Conservation (phyloP, 2,113 vertebrate species). For the Leptodactylus fuscus region DNA sequence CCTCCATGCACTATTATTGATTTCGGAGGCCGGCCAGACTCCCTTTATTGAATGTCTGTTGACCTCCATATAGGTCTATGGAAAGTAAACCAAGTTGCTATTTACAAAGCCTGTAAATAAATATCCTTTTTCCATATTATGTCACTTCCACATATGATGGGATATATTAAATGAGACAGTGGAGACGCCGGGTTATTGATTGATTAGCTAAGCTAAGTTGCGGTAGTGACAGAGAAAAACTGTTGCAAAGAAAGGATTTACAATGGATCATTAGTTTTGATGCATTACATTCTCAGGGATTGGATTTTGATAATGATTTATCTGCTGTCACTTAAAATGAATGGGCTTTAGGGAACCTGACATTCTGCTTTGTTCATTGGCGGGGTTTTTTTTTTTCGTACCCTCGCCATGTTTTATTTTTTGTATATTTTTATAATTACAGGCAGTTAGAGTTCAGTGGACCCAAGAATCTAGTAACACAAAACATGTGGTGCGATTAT, state of each 20-base stretch:
- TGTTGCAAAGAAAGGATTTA: neutral
- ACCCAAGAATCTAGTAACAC: neutral
- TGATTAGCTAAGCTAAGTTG: neutral
- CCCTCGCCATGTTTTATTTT: too few relatives aligned
- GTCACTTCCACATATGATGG: neutral
- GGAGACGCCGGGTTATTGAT: constrained; percentile 5
- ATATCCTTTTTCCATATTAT: neutral
- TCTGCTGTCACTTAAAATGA: constrained; percentile 8
- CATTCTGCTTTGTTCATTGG: neutral
- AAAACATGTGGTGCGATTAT: neutral
- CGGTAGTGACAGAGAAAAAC: constrained; percentile 19
- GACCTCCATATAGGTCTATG: neutral
- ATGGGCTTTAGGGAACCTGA: neutral
- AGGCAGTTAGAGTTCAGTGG: neutral
- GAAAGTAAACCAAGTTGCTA: neutral
- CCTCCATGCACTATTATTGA: too few relatives aligned
- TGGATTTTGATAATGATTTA: constrained; percentile 21
- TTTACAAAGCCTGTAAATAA: neutral
- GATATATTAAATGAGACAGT: neutral
- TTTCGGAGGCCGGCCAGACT: too few relatives aligned
- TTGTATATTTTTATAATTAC: neutral
- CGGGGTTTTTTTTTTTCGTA: neutral
- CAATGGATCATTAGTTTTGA: constrained; percentile 7
- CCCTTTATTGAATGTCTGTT: too few relatives aligned
- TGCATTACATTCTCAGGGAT: constrained; percentile 11